Percentiles rank a stretch among this genome's conserved stretches.
Conservation (phyloP, 2,888 invertebrate species). For the Pheosia gnoma region DNA sequence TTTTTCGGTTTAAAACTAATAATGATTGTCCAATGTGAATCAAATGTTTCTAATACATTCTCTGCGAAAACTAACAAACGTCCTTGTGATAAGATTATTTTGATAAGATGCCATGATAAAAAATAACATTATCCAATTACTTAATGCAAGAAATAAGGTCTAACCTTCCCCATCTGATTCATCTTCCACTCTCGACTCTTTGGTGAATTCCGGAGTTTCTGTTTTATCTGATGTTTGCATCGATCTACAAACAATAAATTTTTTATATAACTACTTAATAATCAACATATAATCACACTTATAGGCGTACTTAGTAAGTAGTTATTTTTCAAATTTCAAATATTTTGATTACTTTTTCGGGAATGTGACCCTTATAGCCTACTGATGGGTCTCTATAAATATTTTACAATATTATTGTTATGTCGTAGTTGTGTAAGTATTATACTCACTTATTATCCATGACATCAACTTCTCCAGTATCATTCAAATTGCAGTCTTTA, state of each 20-base stretch:
- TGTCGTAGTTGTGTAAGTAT: background rate
- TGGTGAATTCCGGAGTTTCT: conserved; percentile 53
- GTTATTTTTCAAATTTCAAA: no score
- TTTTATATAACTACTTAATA: no score
- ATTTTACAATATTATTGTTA: no score
- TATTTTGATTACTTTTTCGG: no score
- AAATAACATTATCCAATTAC: background rate
- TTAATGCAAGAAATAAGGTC: background rate
- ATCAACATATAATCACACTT: no score
- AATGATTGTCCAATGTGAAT: no score
- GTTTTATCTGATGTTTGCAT: conserved; percentile 63
- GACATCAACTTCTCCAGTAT: conserved; percentile 46
- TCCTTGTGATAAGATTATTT: background rate
- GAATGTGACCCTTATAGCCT: no score
- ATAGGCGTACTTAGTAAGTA: no score
- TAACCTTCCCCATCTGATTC: conserved; percentile 71
- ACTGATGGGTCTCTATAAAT: no score
- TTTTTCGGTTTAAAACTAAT: no score
- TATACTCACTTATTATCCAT: conserved; percentile 68
- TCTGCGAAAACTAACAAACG: no score
- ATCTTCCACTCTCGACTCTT: conserved; percentile 67
- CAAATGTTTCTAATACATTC: no score
- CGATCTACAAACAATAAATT: conserved; percentile 52
- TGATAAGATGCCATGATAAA: background rate
- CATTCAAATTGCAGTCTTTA: conserved; percentile 68